Conservation (phyloP, 1,140 invertebrate species). For the Procambarus virginalis region DNA sequence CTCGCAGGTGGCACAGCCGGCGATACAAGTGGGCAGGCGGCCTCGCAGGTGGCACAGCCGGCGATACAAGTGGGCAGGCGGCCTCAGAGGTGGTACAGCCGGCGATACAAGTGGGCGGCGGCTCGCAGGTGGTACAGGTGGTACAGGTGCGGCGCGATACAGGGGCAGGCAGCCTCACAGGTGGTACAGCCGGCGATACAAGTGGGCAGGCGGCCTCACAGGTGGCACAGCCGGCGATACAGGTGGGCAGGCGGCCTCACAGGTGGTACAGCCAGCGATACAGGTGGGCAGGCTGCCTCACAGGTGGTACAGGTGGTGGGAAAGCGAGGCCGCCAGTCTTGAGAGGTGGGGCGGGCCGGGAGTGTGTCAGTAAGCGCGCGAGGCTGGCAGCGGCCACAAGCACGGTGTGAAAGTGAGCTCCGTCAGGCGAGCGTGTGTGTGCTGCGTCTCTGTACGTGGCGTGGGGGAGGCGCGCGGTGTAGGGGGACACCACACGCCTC, state of each 20-base stretch:
- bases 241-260: background rate
- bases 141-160: too few relatives aligned
- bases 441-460: background rate
- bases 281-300: background rate
- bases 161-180: too few relatives aligned
- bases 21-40: too few relatives aligned
- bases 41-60: too few relatives aligned
- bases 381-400: background rate
- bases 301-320: conserved; percentile 4
- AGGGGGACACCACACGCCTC: background rate
- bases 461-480: background rate
- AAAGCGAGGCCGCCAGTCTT: background rate
- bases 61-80: too few relatives aligned
- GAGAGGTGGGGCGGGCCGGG: background rate
- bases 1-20: too few relatives aligned
- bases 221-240: background rate
- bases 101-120: too few relatives aligned
- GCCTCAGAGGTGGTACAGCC: too few relatives aligned
- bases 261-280: background rate
- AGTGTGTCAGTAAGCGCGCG: background rate
- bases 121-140: too few relatives aligned
- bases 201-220: background rate
- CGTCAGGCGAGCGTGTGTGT: too few relatives aligned
- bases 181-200: too few relatives aligned
- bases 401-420: too few relatives aligned